Percentiles rank a stretch among this genome's conserved stretches.
phyloP scores from a whole-genome alignment of 2,113 vertebrate species.

The Brachionichthys hirsutus region DNA sequence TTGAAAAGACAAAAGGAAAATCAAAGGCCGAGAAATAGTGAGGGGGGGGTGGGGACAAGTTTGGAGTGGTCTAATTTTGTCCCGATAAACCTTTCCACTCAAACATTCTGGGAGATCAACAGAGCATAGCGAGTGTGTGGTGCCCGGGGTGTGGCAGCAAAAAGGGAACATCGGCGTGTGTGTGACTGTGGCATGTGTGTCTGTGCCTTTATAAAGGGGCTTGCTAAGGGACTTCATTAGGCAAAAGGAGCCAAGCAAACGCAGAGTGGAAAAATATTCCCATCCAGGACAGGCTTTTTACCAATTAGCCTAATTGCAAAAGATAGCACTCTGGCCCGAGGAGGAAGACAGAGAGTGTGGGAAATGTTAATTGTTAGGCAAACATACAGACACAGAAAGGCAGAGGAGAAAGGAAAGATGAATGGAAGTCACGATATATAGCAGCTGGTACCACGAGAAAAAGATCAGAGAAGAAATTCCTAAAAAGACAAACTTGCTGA shows the following conservation, averaged over 20 bases:
- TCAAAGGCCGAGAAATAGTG: conserved; percentile 11
- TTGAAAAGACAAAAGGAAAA: conserved; percentile 44
- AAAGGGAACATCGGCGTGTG: conserved; percentile 16
- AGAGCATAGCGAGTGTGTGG: conserved; percentile 50
- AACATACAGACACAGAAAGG: conserved; percentile 1
- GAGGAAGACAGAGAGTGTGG: conserved; percentile 3
- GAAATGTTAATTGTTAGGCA: conserved; percentile 11
- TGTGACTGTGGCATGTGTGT: neutral
- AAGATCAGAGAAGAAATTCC: conserved; percentile 1
- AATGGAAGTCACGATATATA: neutral
- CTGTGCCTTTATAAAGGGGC: conserved; percentile 34
- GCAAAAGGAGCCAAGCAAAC: conserved; percentile 36
- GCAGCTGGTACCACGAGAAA: conserved; percentile 10
- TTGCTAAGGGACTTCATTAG: conserved; percentile 43
- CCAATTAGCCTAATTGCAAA: conserved; percentile 37
- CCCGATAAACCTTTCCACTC: conserved; percentile 66
- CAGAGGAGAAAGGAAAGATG: neutral
- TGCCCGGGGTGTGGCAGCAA: conserved; percentile 45
- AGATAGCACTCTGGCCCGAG: conserved; percentile 25
- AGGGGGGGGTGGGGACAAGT: conserved; percentile 18
- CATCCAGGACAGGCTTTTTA: conserved; percentile 29
- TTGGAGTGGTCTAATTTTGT: conserved; percentile 56
- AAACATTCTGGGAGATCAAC: conserved; percentile 63
- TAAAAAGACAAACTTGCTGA: conserved; percentile 18
- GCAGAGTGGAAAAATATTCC: conserved; percentile 12